Base-by-base conservation (phyloP, 1,140 invertebrate species). In the Monomorium pharaonis region DNA sequence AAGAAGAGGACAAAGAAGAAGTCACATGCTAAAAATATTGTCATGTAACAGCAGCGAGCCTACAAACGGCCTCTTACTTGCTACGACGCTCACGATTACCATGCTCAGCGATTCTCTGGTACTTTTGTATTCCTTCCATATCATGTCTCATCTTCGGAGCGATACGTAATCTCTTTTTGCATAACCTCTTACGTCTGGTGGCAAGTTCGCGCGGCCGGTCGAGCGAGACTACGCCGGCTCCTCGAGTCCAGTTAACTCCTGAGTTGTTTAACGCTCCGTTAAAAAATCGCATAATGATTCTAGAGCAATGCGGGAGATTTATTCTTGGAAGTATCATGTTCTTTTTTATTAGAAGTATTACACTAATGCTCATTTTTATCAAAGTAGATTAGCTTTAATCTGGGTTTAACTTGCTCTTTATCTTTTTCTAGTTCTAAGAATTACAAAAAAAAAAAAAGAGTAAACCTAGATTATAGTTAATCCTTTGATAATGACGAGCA, bases 171-270 rank as follows among this genome's bases (percentile, higher is more conserved):
- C 56, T 86, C 86, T 92, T 91, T 90, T 89, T 88, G 91, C 89
- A 88, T 89, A 91, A 91, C 87, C 91, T 92, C 89, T 91, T 88
- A 91, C 91, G 91, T 88, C 70, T 84, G 70, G 54, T 49, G 63
- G 51, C 54, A 30, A 18, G 2, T 42, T 51, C 27, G 58, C 42
- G 60, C 69, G 69, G 84, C 74, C 74, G 56, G 56, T 30, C 70
- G 44, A 78, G 44, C 90, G 63, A 60, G 83, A 78, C 80, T 87
- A 51, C 77, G 70, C 65, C 69, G 47, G 49, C 49, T 30, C 24
- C 12, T 33, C 47, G 37, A 89, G 78, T 89, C 87, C 88, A 89
- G 88, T 89, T 89, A 89, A 65, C n/a, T n/a, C 33, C n/a, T 49
- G 37, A 65, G 78, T 89, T 84, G 83, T 84, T 90, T 89, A 89